Conservation (phyloP, 53 echinoderm and acorn worm genomes). For the Mesocentrotus franciscanus region DNA sequence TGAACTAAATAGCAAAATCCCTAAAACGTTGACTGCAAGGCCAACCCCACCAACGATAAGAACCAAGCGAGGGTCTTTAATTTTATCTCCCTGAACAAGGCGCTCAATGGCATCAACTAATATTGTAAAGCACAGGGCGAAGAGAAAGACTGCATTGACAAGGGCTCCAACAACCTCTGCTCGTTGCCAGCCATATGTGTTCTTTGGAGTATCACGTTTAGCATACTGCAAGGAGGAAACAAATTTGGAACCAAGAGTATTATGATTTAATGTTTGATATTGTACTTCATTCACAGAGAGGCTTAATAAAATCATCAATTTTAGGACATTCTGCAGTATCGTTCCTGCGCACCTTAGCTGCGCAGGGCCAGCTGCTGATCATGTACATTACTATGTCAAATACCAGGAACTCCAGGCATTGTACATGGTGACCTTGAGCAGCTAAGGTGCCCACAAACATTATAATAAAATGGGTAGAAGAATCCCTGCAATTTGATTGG, state of each 20-base stretch:
- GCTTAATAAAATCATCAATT: background rate
- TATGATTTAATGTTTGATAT: background rate
- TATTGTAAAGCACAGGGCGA: constrained; percentile 94
- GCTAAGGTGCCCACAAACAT: too few species aligned
- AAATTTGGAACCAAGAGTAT: background rate
- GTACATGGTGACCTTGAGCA: background rate
- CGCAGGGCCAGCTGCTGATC: too few species aligned
- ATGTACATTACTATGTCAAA: too few species aligned
- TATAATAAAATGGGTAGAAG: too few species aligned
- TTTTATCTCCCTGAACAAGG: constrained; percentile 74
- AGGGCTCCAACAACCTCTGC: constrained; percentile 93
- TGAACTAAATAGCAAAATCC: constrained; percentile 80
- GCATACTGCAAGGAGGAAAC: constrained; percentile 71
- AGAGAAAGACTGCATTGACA: constrained; percentile 91
- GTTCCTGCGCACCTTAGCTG: too few species aligned
- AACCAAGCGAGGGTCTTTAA: constrained; percentile 77
- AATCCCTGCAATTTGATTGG: too few species aligned
- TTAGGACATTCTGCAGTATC: too few species aligned
- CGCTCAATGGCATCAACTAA: constrained; percentile 87
- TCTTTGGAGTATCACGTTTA: constrained; percentile 79
- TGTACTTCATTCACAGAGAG: background rate
- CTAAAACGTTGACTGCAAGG: constrained; percentile 81
- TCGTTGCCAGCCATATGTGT: constrained; percentile 94
- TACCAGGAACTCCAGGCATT: background rate
- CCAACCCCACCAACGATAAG: constrained; percentile 84